phyloP scores from a whole-genome alignment of 2,888 invertebrate genomes.

The Parasteatoda lunata region DNA sequence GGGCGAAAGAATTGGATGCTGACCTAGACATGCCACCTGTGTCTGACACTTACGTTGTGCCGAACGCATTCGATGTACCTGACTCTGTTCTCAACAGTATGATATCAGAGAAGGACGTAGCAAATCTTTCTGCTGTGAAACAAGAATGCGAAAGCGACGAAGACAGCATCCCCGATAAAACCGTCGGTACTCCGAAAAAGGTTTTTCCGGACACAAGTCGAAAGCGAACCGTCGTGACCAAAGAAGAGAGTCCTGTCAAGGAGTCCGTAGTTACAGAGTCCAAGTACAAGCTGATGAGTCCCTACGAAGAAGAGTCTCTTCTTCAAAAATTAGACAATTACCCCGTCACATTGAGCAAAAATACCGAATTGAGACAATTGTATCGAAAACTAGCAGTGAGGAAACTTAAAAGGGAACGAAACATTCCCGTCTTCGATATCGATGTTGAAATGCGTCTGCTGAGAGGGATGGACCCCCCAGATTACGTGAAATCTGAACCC shows the following conservation, averaged over 20 bases:
- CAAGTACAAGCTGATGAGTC: conserved; percentile 74
- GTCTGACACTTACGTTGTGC: conserved; percentile 18
- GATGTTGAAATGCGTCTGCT: conserved; percentile 74
- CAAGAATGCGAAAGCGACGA: conserved; percentile 58
- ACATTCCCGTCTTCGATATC: conserved; percentile 78
- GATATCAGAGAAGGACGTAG: conserved; percentile 36
- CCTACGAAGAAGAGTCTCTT: conserved; percentile 77
- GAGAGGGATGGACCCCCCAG: conserved; percentile 68
- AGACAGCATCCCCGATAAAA: conserved; percentile 29
- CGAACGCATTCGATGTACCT: conserved; percentile 8
- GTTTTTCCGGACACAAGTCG: conserved; percentile 41
- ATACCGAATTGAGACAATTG: conserved; percentile 75
- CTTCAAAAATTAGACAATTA: conserved; percentile 72
- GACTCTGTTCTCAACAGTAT: conserved; percentile 24
- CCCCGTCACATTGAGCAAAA: conserved; percentile 71
- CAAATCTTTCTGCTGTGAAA: conserved; percentile 12
- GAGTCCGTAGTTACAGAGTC: conserved; percentile 14
- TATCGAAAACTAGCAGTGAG: conserved; percentile 79
- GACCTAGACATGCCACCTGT: conserved; percentile 21
- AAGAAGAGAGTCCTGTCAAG: conserved; percentile 45
- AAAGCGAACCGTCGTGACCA: conserved; percentile 66
- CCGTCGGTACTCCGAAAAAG: conserved; percentile 20
- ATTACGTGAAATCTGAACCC: conserved; percentile 26
- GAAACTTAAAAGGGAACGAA: conserved; percentile 78
- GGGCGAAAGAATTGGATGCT: conserved; percentile 31